phyloP scores from a whole-genome alignment of 2,888 invertebrate species.

The Ditula angustiorana region DNA sequence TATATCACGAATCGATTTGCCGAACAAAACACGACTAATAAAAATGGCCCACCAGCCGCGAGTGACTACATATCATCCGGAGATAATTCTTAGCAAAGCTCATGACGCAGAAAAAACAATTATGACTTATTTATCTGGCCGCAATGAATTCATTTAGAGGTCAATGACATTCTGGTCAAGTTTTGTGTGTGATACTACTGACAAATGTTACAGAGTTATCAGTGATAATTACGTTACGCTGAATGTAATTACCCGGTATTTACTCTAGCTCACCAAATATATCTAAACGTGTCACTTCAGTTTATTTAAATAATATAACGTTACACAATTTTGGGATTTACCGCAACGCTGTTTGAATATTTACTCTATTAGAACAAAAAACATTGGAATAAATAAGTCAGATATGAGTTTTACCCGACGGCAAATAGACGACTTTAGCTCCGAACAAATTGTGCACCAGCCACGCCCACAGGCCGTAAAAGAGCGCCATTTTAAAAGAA shows the following conservation, averaged over 20 bases:
- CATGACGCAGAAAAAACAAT: slow-evolving; percentile 53
- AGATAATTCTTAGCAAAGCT: slow-evolving; percentile 64
- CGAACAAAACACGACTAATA: slow-evolving; percentile 55
- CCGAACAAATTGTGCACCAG: slow-evolving; percentile 97
- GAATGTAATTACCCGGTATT: slow-evolving; percentile 18
- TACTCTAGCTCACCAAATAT: neutral
- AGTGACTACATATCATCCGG: slow-evolving; percentile 62
- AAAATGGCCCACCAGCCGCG: slow-evolving; percentile 60
- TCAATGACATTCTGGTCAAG: slow-evolving; percentile 38
- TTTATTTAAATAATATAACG: neutral
- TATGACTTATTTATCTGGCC: slow-evolving; percentile 56
- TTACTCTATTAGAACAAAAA: too few species aligned
- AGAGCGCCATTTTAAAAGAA: slow-evolving; percentile 97
- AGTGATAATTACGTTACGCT: neutral
- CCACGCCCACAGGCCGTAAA: slow-evolving; percentile 99
- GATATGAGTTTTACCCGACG: slow-evolving; percentile 89
- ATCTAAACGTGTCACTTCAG: neutral
- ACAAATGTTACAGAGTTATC: slow-evolving; percentile 18
- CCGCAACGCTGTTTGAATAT: too few species aligned
- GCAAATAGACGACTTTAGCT: slow-evolving; percentile 97
- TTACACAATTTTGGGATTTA: neutral
- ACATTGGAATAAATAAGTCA: too few species aligned
- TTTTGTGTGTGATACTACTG: slow-evolving; percentile 15
- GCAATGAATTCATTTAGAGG: slow-evolving; percentile 45
- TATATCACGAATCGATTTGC: slow-evolving; percentile 37